Evolutionary conservation across 2,888 invertebrate genomes (phyloP).

Genomic region (Zele albiditarsus): DNA sequence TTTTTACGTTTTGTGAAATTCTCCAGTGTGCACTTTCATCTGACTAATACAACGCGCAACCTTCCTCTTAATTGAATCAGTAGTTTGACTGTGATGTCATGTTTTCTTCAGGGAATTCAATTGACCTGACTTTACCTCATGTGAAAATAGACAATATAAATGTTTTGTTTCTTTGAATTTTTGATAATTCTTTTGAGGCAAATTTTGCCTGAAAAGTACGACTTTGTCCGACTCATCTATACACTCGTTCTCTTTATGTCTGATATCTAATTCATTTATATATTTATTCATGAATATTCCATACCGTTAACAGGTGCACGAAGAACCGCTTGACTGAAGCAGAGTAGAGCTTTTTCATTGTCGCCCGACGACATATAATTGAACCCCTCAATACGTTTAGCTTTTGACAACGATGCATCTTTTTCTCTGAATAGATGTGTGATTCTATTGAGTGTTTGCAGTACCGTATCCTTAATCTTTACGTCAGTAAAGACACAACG

Average conservation of each 20-base stretch:
- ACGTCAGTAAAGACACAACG: conserved; percentile 75
- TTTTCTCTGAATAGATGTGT: conserved; percentile 81
- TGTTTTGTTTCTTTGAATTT: too few species aligned
- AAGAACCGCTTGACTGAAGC: conserved; percentile 83
- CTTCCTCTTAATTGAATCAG: too few species aligned
- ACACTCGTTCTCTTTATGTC: not conserved
- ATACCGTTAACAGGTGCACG: conserved; percentile 81
- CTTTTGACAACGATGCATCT: conserved; percentile 77
- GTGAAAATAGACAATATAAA: too few species aligned
- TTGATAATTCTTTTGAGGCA: too few species aligned
- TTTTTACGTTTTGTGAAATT: too few species aligned
- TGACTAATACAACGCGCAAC: too few species aligned
- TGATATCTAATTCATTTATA: not conserved
- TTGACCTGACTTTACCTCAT: too few species aligned
- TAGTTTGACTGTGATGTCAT: too few species aligned
- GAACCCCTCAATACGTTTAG: conserved; percentile 79
- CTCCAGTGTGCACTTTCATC: too few species aligned
- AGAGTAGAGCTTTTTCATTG: conserved; percentile 76
- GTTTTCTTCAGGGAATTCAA: too few species aligned
- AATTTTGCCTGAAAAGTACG: too few species aligned
- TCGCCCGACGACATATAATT: conserved; percentile 76
- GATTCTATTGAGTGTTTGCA: conserved; percentile 79
- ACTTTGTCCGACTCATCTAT: too few species aligned
- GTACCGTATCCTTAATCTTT: conserved; percentile 73
- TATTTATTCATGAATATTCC: not conserved